phyloP scores from a whole-genome alignment of 2,797 vertebrate species.

The Trichosurus vulpecula region DNA sequence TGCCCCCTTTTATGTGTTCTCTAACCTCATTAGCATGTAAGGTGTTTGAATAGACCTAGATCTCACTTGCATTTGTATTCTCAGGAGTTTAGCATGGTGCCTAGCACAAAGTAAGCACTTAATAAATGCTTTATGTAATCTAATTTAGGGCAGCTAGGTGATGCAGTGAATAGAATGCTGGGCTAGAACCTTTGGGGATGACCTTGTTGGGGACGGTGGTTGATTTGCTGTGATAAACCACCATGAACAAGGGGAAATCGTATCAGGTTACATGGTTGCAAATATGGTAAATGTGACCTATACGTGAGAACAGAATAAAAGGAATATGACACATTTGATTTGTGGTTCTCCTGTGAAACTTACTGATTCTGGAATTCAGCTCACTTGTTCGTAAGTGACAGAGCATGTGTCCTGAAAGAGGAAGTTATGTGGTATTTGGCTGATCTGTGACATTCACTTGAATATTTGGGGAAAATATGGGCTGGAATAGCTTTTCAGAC shows the following conservation, averaged over 20 bases:
- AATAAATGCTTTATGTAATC: not conserved
- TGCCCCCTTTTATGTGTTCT: not conserved
- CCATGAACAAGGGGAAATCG: not conserved
- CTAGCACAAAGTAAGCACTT: not conserved
- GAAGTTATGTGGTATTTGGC: not conserved
- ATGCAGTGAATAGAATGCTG: not conserved
- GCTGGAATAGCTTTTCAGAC: not conserved
- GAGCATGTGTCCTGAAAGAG: conserved; percentile 30
- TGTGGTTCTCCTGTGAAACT: conserved; percentile 35
- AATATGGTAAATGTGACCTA: conserved; percentile 3
- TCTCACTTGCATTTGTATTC: not conserved
- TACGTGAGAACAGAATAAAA: conserved; percentile 45
- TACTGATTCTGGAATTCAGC: conserved; percentile 20
- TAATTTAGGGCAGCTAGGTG: not conserved
- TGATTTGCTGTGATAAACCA: conserved; percentile 36
- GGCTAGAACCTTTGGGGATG: not conserved
- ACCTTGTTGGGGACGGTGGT: not conserved
- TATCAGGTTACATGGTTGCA: conserved; percentile 23
- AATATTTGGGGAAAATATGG: not conserved
- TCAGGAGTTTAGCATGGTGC: not conserved
- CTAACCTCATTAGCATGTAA: not conserved
- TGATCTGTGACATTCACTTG: conserved; percentile 9
- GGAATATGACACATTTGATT: conserved; percentile 15
- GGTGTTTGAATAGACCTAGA: not conserved
- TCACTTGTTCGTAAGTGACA: not conserved